A percentile compares a stretch with the other conserved stretches of the same genome.
Conservation (phyloP, 2,888 invertebrate species). For the Lydus trimaculatus region DNA sequence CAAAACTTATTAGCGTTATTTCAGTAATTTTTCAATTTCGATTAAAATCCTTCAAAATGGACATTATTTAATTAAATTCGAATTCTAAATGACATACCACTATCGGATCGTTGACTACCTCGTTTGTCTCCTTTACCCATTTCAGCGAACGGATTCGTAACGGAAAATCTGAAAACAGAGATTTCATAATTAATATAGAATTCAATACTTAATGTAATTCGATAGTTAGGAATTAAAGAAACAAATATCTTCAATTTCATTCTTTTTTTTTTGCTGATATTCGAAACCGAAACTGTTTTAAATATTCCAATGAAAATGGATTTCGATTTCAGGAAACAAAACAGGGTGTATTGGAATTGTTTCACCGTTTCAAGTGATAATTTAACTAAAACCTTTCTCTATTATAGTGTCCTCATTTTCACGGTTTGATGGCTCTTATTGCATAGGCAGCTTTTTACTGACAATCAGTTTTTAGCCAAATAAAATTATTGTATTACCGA, state of each 20-base stretch:
- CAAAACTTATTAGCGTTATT: neutral
- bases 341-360: neutral
- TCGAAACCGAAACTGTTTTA: neutral
- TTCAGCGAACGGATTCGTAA: neutral
- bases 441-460: too few relatives aligned
- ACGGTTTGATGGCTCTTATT: too few relatives aligned
- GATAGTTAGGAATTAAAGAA: neutral
- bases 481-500: too few relatives aligned
- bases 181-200: neutral
- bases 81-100: slow-evolving; percentile 51
- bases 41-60: neutral
- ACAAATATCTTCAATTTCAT: neutral
- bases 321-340: too few relatives aligned
- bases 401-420: too few relatives aligned
- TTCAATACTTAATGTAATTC: neutral
- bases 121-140: slow-evolving; percentile 65
- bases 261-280: too few relatives aligned
- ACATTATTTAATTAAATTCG: neutral
- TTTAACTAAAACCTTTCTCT: too few relatives aligned
- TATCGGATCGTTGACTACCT: slow-evolving; percentile 61
- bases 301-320: too few relatives aligned
- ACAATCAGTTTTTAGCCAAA: too few relatives aligned
- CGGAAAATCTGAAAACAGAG: slow-evolving; percentile 12
- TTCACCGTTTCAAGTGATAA: neutral
- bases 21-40: neutral